A percentile compares a stretch with the other conserved stretches of the same genome.
Evolutionary conservation across 2,113 vertebrate species (phyloP).

Genomic region (Callionymus lyra): DNA sequence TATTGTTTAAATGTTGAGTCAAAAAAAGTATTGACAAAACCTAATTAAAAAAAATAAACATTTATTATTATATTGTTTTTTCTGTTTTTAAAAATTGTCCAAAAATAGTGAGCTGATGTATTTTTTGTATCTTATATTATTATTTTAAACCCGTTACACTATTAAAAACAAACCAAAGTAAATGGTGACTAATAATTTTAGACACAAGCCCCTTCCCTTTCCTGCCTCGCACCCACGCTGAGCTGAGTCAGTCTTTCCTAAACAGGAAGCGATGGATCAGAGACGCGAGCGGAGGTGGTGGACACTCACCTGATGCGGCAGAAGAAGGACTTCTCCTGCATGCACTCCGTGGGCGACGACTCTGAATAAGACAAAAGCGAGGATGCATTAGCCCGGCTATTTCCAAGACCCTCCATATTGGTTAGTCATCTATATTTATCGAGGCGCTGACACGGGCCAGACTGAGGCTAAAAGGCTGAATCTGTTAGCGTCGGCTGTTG

Average conservation of each 20-base stretch:
- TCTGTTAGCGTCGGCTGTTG: too few relatives aligned
- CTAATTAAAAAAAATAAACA: neutral
- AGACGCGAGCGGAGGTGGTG: neutral
- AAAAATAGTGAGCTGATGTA: too few relatives aligned
- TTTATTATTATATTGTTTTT: neutral
- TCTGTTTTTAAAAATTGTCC: too few relatives aligned
- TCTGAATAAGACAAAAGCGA: slow-evolving; percentile 56
- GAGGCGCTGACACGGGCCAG: too few relatives aligned
- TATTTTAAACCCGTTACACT: slow-evolving; percentile 75
- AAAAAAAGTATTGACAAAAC: too few relatives aligned
- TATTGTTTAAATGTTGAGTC: too few relatives aligned
- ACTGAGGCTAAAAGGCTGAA: too few relatives aligned
- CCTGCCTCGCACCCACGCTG: neutral
- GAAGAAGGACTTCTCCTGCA: slow-evolving; percentile 97
- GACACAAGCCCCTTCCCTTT: neutral
- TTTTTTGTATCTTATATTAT: too few relatives aligned
- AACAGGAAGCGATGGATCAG: slow-evolving; percentile 30
- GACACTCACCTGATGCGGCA: slow-evolving; percentile 87
- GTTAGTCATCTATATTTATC: slow-evolving; percentile 12
- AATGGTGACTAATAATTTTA: too few relatives aligned
- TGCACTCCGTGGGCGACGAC: slow-evolving; percentile 78
- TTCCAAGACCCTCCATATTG: too few relatives aligned
- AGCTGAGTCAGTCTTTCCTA: slow-evolving; percentile 21
- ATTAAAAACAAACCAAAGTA: slow-evolving; percentile 44
- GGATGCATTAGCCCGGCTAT: neutral